Evolutionary conservation across 2,113 vertebrate species (phyloP).

Genomic region (Pachycephala philippinensis): DNA sequence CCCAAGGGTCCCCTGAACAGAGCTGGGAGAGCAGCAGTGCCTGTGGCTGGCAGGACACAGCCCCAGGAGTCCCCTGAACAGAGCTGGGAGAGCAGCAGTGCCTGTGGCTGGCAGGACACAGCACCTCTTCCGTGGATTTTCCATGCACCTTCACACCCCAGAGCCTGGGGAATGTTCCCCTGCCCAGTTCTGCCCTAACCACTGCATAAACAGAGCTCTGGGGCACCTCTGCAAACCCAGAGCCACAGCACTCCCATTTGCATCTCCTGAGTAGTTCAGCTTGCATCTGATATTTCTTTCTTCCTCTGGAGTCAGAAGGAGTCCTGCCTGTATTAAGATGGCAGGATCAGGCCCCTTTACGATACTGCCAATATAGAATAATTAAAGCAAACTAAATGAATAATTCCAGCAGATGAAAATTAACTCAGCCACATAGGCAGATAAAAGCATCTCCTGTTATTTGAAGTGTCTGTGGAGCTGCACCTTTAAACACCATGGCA

Average conservation of each 20-base stretch:
- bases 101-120: background rate
- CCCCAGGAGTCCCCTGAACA: no score
- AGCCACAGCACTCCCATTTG: background rate
- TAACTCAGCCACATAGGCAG: slow-evolving; percentile 38
- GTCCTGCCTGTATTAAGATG: background rate
- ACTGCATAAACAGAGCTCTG: background rate
- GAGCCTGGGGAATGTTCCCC: background rate
- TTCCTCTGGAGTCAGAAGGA: background rate
- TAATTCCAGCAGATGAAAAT: slow-evolving; percentile 64
- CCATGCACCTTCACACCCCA: background rate
- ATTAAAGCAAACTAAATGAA: slow-evolving; percentile 53
- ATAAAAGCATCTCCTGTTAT: slow-evolving; percentile 57
- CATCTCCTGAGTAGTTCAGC: background rate
- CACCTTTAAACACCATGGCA: slow-evolving; percentile 63
- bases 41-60: no score
- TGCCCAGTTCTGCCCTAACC: background rate
- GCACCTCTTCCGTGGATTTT: background rate
- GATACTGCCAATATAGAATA: slow-evolving; percentile 22
- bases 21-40: no score
- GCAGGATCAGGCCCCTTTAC: background rate
- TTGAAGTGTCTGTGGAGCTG: slow-evolving; percentile 45
- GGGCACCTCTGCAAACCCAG: background rate
- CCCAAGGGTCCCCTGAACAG: no score
- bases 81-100: background rate
- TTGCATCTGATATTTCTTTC: background rate